phyloP scores from a whole-genome alignment of 2,888 invertebrate genomes.

The Sthenelais limicola region DNA sequence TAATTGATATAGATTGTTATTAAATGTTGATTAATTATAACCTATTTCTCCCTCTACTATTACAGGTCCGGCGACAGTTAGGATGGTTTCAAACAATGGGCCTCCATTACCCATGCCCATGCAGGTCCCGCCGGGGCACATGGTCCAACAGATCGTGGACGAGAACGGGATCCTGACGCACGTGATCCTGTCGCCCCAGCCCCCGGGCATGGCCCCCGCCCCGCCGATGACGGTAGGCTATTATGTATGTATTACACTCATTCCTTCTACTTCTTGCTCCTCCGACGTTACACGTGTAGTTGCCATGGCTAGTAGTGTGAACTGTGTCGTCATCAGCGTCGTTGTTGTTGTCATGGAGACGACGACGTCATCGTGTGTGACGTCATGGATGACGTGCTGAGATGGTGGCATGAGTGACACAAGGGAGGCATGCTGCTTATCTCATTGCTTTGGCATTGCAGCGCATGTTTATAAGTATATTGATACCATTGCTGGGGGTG shows the following conservation, averaged over 20 bases:
- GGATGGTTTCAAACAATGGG: conserved; percentile 87
- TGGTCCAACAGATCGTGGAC: conserved; percentile 93
- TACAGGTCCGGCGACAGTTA: conserved; percentile 87
- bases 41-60: neutral
- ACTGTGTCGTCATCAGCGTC: too few relatives aligned
- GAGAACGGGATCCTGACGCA: conserved; percentile 90
- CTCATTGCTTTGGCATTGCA: too few relatives aligned
- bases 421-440: too few relatives aligned
- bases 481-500: too few relatives aligned
- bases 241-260: conserved; percentile 73
- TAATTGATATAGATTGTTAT: too few relatives aligned
- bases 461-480: too few relatives aligned
- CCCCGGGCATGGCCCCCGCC: conserved; percentile 58
- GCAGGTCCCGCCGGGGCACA: conserved; percentile 91
- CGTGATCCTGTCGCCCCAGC: conserved; percentile 86
- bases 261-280: conserved; percentile 65
- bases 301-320: neutral
- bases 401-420: neutral
- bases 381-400: neutral
- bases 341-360: too few relatives aligned
- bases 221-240: conserved; percentile 68
- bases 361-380: neutral
- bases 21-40: too few relatives aligned
- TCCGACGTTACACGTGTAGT: neutral
- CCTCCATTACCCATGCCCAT: conserved; percentile 89